Conservation (phyloP, 2,888 invertebrate genomes). For the Tenthredo notha region DNA sequence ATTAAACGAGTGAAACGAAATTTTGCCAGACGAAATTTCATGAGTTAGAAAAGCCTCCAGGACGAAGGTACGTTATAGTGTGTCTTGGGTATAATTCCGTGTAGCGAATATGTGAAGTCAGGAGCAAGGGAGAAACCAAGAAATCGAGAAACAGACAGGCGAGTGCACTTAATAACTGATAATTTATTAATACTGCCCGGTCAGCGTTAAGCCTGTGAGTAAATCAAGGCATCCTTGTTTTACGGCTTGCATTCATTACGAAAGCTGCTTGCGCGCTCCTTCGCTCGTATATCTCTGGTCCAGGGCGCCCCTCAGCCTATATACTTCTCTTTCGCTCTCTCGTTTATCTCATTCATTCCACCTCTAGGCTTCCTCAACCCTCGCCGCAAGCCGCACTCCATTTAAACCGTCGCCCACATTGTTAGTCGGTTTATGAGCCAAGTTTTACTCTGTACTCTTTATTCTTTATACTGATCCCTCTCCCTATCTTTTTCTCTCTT, state of each 20-base stretch:
- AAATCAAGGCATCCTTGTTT: constrained; percentile 76
- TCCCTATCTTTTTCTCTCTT: constrained; percentile 48
- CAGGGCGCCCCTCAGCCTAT: constrained; percentile 53
- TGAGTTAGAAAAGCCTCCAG: not conserved
- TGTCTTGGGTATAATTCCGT: not conserved
- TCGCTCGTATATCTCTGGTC: constrained; percentile 75
- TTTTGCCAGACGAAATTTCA: not conserved
- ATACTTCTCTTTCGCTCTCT: constrained; percentile 38
- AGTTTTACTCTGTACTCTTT: constrained; percentile 60
- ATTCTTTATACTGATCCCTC: constrained; percentile 44
- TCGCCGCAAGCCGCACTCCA: constrained; percentile 53
- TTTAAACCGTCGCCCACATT: constrained; percentile 63
- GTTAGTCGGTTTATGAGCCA: constrained; percentile 69
- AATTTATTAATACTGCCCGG: constrained; percentile 75
- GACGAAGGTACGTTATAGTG: not conserved
- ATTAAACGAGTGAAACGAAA: not conserved
- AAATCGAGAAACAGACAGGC: constrained; percentile 55
- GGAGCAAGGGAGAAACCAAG: constrained; percentile 34
- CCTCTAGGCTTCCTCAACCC: constrained; percentile 44
- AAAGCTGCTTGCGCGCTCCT: constrained; percentile 71
- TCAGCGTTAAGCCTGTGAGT: constrained; percentile 73
- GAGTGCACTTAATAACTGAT: constrained; percentile 74
- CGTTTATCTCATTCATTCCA: constrained; percentile 3
- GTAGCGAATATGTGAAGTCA: constrained; percentile 12
- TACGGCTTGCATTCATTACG: constrained; percentile 77